Evolutionary conservation across 2,888 invertebrate genomes (phyloP).

Genomic region (Boloria euphrosyne): DNA sequence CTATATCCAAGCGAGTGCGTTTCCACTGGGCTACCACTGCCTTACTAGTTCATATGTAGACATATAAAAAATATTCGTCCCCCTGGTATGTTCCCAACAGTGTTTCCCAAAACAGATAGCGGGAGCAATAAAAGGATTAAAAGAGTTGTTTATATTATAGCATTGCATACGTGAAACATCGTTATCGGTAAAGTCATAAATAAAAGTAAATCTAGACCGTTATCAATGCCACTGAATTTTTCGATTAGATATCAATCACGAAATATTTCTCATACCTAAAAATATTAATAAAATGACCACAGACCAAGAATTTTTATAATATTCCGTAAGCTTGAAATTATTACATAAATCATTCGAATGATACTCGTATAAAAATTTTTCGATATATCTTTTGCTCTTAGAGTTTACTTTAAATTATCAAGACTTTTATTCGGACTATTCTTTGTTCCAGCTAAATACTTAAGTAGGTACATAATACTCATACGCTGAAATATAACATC

Average conservation of each 20-base stretch:
- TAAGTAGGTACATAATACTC: too few species aligned
- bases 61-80: not conserved
- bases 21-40: too few species aligned
- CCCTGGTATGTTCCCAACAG: conserved; percentile 28
- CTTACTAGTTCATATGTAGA: not conserved
- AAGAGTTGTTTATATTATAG: conserved; percentile 42
- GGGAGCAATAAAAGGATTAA: conserved; percentile 43
- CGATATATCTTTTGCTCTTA: too few species aligned
- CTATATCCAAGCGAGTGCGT: too few species aligned
- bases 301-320: too few species aligned
- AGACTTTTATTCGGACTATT: too few species aligned
- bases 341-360: too few species aligned
- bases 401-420: too few species aligned
- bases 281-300: not conserved
- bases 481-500: too few species aligned
- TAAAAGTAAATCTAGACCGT: conserved; percentile 61
- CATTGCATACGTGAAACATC: conserved; percentile 40
- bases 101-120: conserved; percentile 40
- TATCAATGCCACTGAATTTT: conserved; percentile 55
- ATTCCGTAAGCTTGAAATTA: too few species aligned
- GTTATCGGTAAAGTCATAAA: conserved; percentile 52
- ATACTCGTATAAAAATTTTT: too few species aligned
- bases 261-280: conserved; percentile 39
- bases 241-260: conserved; percentile 47
- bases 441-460: too few species aligned